These are phyloP conservation scores for Hedychridium roseum DNA, from an alignment of 2,888 invertebrate species.

Conservation along the genomic window DNA sequence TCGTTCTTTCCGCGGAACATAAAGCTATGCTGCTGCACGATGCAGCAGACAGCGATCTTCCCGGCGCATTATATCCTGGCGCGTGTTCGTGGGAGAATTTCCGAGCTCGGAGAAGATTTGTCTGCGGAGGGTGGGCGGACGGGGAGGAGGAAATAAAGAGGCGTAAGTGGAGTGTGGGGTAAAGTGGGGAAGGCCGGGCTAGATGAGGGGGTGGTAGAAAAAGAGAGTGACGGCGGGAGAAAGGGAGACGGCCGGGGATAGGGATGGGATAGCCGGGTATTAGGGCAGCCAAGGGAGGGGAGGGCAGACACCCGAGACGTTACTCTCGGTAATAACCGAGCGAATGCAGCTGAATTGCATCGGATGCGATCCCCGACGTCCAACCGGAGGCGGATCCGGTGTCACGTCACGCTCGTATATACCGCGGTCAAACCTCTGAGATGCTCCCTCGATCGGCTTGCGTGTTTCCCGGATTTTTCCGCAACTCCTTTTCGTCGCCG, in stretches of 20 bases:
- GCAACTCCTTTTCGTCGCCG: not conserved
- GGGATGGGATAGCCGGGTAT: slow-evolving; percentile 11
- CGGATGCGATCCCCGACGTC: slow-evolving; percentile 30
- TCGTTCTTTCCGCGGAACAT: too few relatives aligned
- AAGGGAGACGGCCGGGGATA: not conserved
- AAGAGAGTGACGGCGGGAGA: slow-evolving; percentile 9
- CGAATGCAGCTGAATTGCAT: slow-evolving; percentile 36
- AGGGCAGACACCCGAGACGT: slow-evolving; percentile 33
- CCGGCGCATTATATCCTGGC: too few relatives aligned
- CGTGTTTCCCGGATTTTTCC: slow-evolving; percentile 2
- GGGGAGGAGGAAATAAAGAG: not conserved
- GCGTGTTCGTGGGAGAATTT: too few relatives aligned
- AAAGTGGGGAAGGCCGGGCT: too few relatives aligned
- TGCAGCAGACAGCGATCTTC: too few relatives aligned
- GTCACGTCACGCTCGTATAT: slow-evolving; percentile 41
- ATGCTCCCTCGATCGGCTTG: slow-evolving; percentile 1
- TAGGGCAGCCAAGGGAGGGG: too few relatives aligned
- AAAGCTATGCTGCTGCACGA: too few relatives aligned
- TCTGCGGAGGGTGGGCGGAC: not conserved
- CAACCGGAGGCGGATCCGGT: slow-evolving; percentile 46
- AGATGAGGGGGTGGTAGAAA: too few relatives aligned
- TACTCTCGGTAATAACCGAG: slow-evolving; percentile 37
- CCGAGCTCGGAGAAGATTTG: not conserved
- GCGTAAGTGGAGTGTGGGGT: too few relatives aligned
- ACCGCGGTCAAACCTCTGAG: not conserved